Conservation (phyloP, 1,140 invertebrate species). For the Lepidostoma basale region DNA sequence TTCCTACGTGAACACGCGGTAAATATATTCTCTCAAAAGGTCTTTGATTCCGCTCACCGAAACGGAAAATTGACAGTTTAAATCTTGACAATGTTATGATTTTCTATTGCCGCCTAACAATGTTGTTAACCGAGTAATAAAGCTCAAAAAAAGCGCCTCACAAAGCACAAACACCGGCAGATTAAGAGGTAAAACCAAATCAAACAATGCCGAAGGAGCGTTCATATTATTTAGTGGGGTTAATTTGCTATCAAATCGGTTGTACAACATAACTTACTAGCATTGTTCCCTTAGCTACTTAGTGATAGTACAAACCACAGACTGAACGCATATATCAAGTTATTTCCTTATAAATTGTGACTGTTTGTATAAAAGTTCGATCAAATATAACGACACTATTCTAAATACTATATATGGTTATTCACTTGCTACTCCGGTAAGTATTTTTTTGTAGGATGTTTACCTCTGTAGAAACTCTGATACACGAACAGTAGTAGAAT, state of each 20-base stretch:
- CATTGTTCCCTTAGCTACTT: not conserved
- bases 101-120: constrained; percentile 4
- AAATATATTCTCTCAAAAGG: no score
- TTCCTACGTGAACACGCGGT: no score
- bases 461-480: not conserved
- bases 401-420: no score
- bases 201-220: constrained; percentile 17
- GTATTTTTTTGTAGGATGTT: not conserved
- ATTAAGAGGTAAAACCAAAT: constrained; percentile 25
- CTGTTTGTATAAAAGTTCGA: no score
- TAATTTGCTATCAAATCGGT: not conserved
- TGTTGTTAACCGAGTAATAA: constrained; percentile 20
- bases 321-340: no score
- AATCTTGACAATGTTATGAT: constrained; percentile 6
- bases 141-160: not conserved
- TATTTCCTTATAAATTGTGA: no score
- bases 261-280: not conserved
- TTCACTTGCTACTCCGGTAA: no score
- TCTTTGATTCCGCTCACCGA: no score
- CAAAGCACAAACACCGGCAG: not conserved
- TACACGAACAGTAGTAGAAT: not conserved
- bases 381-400: no score
- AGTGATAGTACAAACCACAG: not conserved
- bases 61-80: constrained; percentile 12
- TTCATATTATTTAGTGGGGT: not conserved